Base-by-base conservation (phyloP, 37 sponge, comb jelly and placozoan species). In the Theonella swinhoei region DNA sequence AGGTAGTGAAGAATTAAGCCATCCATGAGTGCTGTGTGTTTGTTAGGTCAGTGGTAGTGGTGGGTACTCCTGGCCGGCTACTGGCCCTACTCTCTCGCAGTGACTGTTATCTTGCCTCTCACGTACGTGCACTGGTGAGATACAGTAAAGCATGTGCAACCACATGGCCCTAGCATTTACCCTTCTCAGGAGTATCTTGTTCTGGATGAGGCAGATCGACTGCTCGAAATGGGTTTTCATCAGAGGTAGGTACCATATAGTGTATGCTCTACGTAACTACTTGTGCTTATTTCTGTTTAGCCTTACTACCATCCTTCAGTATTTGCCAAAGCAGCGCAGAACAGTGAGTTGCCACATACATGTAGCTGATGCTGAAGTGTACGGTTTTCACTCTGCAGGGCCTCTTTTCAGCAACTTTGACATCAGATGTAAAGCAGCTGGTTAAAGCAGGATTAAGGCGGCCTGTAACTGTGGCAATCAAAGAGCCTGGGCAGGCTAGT, bases 351-450 rank as follows among this genome's bases (percentile, higher is more conserved):
- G 3, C 22, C n/a, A 43, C 31, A 22, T 2, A 4, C 28, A 8
- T 37, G 39, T 24, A 24, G 32, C 39, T 26, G 33, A 20, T 78
- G 36, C 24, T 29, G 1, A 69, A 0, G 4, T 1, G 4, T 39
- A 42, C 17, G 19, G 7, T 58, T 39, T 7, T 39, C 31, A 74
- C 11, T 37, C 26, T 4, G 0, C 61, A 89, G 91, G 99, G 99
- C 0, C 84, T 99, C 39, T 99, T 99, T 70, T 96, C 97, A n/a
- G 99, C 99, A 32, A 99, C 99, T 20, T 93, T 94, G 41, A 99
- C 87, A 29, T 71, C 72, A 23, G 89, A 99, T 35, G 82, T 99
- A 35, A 87, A 94, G 85, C 79, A 86, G 20, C 87, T 99, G 68
- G 87, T 99, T 0, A 74, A 95, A 65, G 95, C 95, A 4, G 99